phyloP scores from a whole-genome alignment of 35 echinoderm and acorn worm species.

The Strongylocentrotus purpuratus region DNA sequence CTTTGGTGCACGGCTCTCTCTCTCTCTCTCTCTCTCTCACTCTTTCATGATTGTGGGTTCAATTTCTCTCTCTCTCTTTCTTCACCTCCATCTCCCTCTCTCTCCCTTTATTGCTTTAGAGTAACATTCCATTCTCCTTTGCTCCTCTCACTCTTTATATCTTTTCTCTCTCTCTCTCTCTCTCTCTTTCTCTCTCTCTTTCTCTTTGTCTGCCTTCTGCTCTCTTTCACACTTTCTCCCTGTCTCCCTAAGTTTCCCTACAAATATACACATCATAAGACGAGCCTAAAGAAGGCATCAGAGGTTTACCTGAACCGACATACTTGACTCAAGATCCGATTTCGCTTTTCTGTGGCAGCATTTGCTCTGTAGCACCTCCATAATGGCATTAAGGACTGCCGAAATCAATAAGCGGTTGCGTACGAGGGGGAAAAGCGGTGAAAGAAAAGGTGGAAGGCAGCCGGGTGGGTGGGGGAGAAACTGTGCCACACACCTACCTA shows the following conservation, averaged over 20 bases:
- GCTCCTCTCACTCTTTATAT: neutral
- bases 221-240: neutral
- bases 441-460: neutral
- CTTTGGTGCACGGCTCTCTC: too few relatives aligned
- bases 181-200: neutral
- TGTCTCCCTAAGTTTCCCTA: neutral
- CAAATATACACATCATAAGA: neutral
- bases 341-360: neutral
- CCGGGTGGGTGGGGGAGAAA: neutral
- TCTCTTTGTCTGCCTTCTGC: neutral
- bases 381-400: slow-evolving; percentile 10
- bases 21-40: too few relatives aligned
- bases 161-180: slow-evolving; percentile 2
- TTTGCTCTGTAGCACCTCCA: neutral
- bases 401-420: slow-evolving; percentile 2
- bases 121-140: neutral
- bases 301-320: slow-evolving; percentile 9
- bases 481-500: neutral
- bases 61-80: neutral
- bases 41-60: too few relatives aligned
- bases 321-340: slow-evolving; percentile 10
- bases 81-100: neutral
- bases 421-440: neutral
- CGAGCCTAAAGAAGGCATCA: neutral
- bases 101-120: neutral